These are phyloP conservation scores for Atherinosoma microstoma DNA, from an alignment of 2,797 vertebrate genomes.

Conservation along the genomic window DNA sequence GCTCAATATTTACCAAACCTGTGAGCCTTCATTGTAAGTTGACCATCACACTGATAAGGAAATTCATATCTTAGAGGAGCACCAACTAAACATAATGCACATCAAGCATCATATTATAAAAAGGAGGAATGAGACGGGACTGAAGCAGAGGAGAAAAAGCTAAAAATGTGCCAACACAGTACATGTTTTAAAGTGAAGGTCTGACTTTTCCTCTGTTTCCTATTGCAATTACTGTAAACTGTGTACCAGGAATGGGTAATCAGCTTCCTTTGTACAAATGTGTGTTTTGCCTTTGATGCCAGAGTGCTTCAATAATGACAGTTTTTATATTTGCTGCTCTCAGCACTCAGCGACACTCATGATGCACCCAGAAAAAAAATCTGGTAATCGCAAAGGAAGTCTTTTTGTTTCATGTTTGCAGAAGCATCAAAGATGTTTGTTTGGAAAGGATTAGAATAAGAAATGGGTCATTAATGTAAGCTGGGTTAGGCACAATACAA, in stretches of 20 bases:
- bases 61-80: neutral
- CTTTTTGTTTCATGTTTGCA: slow-evolving; percentile 50
- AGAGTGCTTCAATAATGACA: slow-evolving; percentile 59
- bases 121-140: slow-evolving; percentile 10
- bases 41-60: neutral
- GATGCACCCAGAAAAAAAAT: slow-evolving; percentile 59
- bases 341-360: slow-evolving; percentile 23
- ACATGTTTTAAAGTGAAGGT: slow-evolving; percentile 37
- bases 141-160: slow-evolving; percentile 17
- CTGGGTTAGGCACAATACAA: neutral
- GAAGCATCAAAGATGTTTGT: slow-evolving; percentile 47
- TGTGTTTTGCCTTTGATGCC: slow-evolving; percentile 40
- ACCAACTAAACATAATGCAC: neutral
- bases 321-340: slow-evolving; percentile 55
- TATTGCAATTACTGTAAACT: slow-evolving; percentile 49
- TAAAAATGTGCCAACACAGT: slow-evolving; percentile 46
- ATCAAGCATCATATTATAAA: neutral
- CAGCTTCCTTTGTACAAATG: slow-evolving; percentile 49
- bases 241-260: slow-evolving; percentile 37
- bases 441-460: slow-evolving; percentile 43
- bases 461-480: slow-evolving; percentile 3
- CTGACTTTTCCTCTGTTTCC: slow-evolving; percentile 53
- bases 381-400: slow-evolving; percentile 47
- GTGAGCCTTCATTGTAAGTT: neutral
- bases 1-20: neutral